Conservation (phyloP, 2,113 vertebrate species). For the Pogona vitticeps region DNA sequence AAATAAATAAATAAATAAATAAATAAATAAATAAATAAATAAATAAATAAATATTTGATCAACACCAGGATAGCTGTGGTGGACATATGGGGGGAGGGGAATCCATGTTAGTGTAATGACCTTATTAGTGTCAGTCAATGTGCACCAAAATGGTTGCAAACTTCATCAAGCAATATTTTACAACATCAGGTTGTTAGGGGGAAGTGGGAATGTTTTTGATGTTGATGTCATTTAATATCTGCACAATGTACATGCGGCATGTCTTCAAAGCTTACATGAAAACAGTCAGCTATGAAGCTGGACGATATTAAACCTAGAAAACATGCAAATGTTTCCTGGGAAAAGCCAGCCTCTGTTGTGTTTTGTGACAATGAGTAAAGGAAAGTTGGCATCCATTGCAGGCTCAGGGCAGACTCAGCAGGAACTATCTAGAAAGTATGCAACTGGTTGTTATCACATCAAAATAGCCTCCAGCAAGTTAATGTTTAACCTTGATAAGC, state of each 20-base stretch:
- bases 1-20: too few relatives aligned
- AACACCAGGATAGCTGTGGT: neutral
- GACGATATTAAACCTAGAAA: neutral
- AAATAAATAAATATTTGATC: too few relatives aligned
- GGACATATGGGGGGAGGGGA: neutral
- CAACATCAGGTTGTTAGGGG: neutral
- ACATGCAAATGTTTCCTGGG: neutral
- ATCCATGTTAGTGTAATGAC: neutral
- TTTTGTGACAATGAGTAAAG: neutral
- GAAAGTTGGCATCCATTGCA: neutral
- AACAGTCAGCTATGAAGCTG: neutral
- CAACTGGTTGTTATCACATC: rapidly evolving
- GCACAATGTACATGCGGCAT: neutral
- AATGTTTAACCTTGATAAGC: slow-evolving; percentile 3
- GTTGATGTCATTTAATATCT: too few relatives aligned
- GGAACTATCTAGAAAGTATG: rapidly evolving
- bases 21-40: too few relatives aligned
- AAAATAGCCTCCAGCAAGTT: slow-evolving; percentile 25
- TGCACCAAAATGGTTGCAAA: neutral
- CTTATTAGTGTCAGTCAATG: neutral
- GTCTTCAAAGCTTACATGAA: neutral
- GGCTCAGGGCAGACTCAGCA: neutral
- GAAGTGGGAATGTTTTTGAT: neutral
- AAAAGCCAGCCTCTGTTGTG: neutral
- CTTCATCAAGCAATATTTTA: neutral